Conservation (phyloP, 2,888 invertebrate genomes). For the Endotricha flammealis region DNA sequence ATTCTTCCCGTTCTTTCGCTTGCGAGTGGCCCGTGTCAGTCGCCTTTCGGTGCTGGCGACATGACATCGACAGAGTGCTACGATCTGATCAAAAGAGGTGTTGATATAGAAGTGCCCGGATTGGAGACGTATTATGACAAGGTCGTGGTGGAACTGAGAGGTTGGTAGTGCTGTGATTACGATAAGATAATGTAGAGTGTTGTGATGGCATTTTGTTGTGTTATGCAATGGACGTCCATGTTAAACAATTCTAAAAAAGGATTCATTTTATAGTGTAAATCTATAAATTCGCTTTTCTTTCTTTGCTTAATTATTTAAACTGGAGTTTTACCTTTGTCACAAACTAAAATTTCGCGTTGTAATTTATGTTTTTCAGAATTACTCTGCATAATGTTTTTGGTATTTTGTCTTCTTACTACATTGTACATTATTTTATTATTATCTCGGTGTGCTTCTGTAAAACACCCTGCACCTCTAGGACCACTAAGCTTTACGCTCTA, state of each 20-base stretch:
- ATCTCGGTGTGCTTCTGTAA: conserved; percentile 10
- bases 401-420: too few relatives aligned
- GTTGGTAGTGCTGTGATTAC: conserved; percentile 58
- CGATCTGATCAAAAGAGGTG: conserved; percentile 69
- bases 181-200: conserved; percentile 18
- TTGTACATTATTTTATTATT: not conserved
- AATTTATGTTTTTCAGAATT: too few relatives aligned
- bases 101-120: conserved; percentile 72
- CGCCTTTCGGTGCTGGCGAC: conserved; percentile 46
- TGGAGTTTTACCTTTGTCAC: too few relatives aligned
- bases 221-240: too few relatives aligned
- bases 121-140: conserved; percentile 78
- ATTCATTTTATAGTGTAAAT: too few relatives aligned
- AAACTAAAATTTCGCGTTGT: too few relatives aligned
- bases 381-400: too few relatives aligned
- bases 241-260: too few relatives aligned
- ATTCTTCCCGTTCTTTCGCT: conserved; percentile 63
- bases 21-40: conserved; percentile 39
- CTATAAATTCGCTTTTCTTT: too few relatives aligned
- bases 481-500: conserved; percentile 53
- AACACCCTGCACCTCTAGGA: conserved; percentile 36
- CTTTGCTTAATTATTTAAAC: too few relatives aligned
- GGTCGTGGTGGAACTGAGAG: conserved; percentile 78
- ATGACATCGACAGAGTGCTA: conserved; percentile 75
- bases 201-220: conserved; percentile 13